Conservation (phyloP, 2,888 invertebrate genomes). For the Elmis aenea region DNA sequence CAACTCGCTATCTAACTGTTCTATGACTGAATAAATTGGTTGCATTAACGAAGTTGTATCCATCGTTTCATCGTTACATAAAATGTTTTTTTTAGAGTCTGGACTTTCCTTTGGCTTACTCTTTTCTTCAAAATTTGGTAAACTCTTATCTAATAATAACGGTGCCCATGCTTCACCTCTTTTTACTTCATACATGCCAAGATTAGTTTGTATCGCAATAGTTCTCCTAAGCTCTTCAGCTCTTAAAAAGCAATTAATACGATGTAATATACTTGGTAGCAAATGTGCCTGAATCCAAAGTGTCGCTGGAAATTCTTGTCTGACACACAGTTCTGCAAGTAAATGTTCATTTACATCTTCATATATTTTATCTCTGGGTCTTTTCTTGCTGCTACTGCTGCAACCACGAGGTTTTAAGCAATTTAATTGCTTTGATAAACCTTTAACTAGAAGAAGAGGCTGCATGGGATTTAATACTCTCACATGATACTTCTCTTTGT, state of each 20-base stretch:
- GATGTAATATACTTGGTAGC: conserved; percentile 79
- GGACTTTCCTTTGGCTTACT: conserved; percentile 10
- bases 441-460: conserved; percentile 77
- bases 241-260: conserved; percentile 63
- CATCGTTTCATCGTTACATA: conserved; percentile 7
- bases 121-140: conserved; percentile 29
- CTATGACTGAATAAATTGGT: conserved; percentile 46
- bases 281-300: conserved; percentile 82
- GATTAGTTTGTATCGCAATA: conserved; percentile 49
- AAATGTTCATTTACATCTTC: conserved; percentile 64
- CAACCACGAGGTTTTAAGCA: conserved; percentile 53
- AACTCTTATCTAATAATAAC: conserved; percentile 34
- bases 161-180: conserved; percentile 33
- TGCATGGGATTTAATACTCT: conserved; percentile 60
- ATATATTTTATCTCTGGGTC: conserved; percentile 44
- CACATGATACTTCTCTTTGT: conserved; percentile 65
- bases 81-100: conserved; percentile 8
- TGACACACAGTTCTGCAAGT: conserved; percentile 82
- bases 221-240: conserved; percentile 65
- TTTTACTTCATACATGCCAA: conserved; percentile 38
- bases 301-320: conserved; percentile 63
- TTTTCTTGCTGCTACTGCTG: conserved; percentile 37
- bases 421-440: conserved; percentile 56
- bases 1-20: conserved; percentile 42
- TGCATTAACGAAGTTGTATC: conserved; percentile 38